Base-by-base conservation (phyloP, 2,113 vertebrate genomes). In the Hepsetus odoe region DNA sequence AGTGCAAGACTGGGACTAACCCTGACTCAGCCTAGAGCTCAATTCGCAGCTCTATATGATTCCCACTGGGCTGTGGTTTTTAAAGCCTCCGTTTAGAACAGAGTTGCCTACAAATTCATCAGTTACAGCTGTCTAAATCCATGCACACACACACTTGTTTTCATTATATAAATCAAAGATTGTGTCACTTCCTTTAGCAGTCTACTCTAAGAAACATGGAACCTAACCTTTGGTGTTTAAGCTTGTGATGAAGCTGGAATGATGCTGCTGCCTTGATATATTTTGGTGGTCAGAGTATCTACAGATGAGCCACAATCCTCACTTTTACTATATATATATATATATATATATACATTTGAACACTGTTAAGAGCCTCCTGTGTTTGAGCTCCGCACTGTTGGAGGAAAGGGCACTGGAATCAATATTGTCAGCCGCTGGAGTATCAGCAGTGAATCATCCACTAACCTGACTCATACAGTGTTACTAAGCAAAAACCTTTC, bases 401-500 rank as follows among this genome's bases (percentile, higher is more conserved):
- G n/a, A 55, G 22, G 9, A 55, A 55, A 55, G n/a, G 13, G 8
- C n/a, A 55, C 49, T 51, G 18, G 49, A 51, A 16, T 51, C 49
- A 44, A 6, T 18, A 49, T 24, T 55, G 22, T 55, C 49, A 53
- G 20, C 28, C 24, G 5, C 58, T 61, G 58, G 58, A 61, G 58
- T 28, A 12, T 61, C 33, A 12, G 61, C 32, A 65, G 22, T 38
- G 61, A 70, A 44, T 71, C 68, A 53, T 55, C n/a, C n/a, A 35
- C 32, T 51, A 71, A 28, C 12, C 70, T 72, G 18, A 58, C n/a
- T 40, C 32, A 7, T 18, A 55, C 13, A 32, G 11, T 18, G 2
- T 33, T 35, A 64, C 59, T 22, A 64, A 35, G 59, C 30, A 64
- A 64, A 64, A 35, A 71, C n/a, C 44, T 30, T 33, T 20, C 59